Percentiles rank a stretch among this genome's conserved stretches.
These are phyloP conservation scores for Pseudeuparius sepicola DNA, from an alignment of 2,888 invertebrate genomes.

Conservation along the genomic window DNA sequence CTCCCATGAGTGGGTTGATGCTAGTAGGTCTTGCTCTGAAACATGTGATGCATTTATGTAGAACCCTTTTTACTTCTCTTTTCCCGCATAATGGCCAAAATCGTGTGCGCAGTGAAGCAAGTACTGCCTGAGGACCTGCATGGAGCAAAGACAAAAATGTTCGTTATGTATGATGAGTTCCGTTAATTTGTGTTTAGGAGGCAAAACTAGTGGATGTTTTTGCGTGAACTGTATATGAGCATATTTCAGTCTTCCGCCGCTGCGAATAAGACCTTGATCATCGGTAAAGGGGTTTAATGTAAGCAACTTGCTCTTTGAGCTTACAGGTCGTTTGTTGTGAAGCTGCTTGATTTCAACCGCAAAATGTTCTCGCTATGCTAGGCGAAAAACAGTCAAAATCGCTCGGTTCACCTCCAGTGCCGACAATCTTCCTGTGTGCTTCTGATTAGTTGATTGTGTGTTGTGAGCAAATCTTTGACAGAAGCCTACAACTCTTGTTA, in stretches of 20 bases:
- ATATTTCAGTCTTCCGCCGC: conserved; percentile 19
- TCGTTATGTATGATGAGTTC: conserved; percentile 15
- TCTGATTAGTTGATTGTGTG: too few species aligned
- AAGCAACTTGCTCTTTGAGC: conserved; percentile 9
- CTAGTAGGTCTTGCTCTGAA: conserved; percentile 13
- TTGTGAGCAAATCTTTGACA: too few species aligned
- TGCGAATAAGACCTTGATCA: conserved; percentile 13
- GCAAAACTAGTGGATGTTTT: conserved; percentile 18
- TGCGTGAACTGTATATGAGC: conserved; percentile 10
- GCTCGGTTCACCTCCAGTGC: too few species aligned
- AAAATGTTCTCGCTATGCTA: too few species aligned
- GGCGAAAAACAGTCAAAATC: too few species aligned
- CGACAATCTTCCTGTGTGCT: too few species aligned
- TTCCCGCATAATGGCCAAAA: conserved; percentile 19
- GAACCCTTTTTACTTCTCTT: conserved; percentile 11
- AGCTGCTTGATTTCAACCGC: conserved; percentile 9
- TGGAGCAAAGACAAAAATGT: conserved; percentile 19
- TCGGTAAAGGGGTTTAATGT: conserved; percentile 17
- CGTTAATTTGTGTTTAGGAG: conserved; percentile 16
- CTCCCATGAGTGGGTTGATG: conserved; percentile 16
- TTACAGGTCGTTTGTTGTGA: conserved; percentile 4
- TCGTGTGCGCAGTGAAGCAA: conserved; percentile 15
- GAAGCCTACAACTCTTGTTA: too few species aligned
- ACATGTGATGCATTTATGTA: conserved; percentile 18
- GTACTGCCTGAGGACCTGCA: conserved; percentile 14